Evolutionary conservation across 2,888 invertebrate species (phyloP), one percentile per base, ranked within the genome.

Genomic region (Lysandra coridon): DNA sequence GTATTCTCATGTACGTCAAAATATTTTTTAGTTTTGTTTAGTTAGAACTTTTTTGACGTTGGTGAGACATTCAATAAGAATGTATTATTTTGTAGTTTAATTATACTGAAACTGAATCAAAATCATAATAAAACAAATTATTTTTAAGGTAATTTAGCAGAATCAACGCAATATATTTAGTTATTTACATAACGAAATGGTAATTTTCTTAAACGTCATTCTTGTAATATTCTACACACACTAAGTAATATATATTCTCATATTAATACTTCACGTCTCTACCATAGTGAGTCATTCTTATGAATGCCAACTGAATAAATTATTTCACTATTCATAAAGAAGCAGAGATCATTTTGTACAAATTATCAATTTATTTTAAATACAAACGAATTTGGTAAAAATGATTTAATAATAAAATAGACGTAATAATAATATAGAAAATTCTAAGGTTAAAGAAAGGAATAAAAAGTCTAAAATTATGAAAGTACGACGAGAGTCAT

Each of bases 261-360:
- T 10, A 30, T 64, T 53, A 53, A 53, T 23, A 30, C 30, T 64
- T 64, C 10, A 10, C 10, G 12, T 64, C 10, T 62, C 23, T n/a
- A 57, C 57, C 17, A 17, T 2, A 64, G 30, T 64, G 30, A 23
- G 4, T 64, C 64, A 64, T 64, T 64, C 30, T 30, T 30, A 64
- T 64, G 30, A 64, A 64, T 64, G 4, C 64, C 23, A 64, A 64
- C 64, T 64, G 64, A 64, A 64, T 23, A 64, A 64, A 64, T 64
- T 30, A 64, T 64, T 64, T 62, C 62, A 64, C 30, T 64, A 64
- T 64, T 64, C 30, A 30, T 64, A 64, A 12, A 64, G 64, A 30
- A 30, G 12, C 23, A 64, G 64, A 64, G 4, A 4, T 1, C 3
- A 6, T 62, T 30, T 64, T 30, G 30, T 64, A 30, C 3, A n/a